Conservation (phyloP, 2,113 vertebrate species). For the Neolamprologus longior region DNA sequence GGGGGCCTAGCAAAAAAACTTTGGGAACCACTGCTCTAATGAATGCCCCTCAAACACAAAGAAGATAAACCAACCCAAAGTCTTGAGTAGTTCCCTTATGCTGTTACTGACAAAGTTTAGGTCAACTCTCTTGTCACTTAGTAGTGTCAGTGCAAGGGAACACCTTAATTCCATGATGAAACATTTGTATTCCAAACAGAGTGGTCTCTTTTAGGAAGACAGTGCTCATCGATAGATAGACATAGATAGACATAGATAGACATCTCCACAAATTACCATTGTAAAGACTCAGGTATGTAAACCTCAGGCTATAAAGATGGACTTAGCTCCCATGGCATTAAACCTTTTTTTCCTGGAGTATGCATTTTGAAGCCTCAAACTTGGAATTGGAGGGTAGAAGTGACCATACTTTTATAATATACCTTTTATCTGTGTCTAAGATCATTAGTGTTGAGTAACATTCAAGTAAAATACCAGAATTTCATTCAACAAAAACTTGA, state of each 20-base stretch:
- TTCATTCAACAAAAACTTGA: neutral
- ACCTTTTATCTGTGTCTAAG: neutral
- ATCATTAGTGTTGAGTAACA: neutral
- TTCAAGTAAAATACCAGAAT: neutral
- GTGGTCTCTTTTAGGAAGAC: neutral
- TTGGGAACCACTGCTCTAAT: neutral
- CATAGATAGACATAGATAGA: neutral
- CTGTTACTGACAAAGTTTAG: neutral
- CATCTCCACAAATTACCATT: neutral
- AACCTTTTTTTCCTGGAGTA: neutral
- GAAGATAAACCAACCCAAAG: neutral
- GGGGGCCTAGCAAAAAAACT: neutral
- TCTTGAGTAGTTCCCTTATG: neutral
- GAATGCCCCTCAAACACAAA: accelerated
- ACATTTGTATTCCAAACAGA: neutral
- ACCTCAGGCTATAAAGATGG: neutral
- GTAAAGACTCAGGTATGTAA: neutral
- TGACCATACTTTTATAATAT: neutral
- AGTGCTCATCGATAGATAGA: neutral
- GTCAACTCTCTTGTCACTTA: neutral
- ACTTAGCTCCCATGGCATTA: neutral
- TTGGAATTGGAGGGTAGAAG: neutral
- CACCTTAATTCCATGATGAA: neutral
- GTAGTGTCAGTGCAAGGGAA: neutral
- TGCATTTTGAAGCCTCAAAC: neutral